These are phyloP conservation scores for Falco naumanni DNA, from an alignment of 2,797 vertebrate genomes.

Conservation along the genomic window DNA sequence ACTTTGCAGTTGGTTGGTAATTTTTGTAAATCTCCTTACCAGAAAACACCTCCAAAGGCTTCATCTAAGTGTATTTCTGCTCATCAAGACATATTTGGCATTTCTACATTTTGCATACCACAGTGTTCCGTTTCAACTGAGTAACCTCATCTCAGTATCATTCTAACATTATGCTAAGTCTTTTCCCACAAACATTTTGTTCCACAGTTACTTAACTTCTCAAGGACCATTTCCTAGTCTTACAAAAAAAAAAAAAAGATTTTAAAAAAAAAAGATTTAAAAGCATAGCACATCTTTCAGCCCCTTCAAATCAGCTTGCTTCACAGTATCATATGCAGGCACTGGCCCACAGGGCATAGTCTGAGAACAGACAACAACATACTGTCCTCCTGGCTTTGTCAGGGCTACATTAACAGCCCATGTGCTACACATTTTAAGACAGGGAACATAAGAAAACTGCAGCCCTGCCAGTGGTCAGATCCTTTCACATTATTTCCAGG, in stretches of 20 bases:
- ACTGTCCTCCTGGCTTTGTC: background rate
- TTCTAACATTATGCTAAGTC: background rate
- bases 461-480: background rate
- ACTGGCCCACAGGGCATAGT: background rate
- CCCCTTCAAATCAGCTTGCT: background rate
- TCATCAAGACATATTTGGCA: background rate
- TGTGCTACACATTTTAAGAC: rapidly evolving
- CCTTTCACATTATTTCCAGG: background rate
- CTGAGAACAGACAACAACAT: background rate
- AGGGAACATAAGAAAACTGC: background rate
- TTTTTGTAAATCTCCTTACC: background rate
- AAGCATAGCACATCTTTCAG: background rate
- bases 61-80: background rate
- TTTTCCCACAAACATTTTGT: background rate
- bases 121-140: background rate
- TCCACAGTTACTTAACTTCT: background rate
- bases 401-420: background rate
- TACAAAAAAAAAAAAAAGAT: background rate
- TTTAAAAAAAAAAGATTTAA: background rate
- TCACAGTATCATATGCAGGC: background rate
- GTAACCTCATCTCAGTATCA: background rate
- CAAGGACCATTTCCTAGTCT: background rate
- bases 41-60: background rate
- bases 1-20: background rate
- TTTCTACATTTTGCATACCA: background rate